Evolutionary conservation across 2,113 vertebrate species (phyloP).

Genomic region (Dolichotis patagonum): DNA sequence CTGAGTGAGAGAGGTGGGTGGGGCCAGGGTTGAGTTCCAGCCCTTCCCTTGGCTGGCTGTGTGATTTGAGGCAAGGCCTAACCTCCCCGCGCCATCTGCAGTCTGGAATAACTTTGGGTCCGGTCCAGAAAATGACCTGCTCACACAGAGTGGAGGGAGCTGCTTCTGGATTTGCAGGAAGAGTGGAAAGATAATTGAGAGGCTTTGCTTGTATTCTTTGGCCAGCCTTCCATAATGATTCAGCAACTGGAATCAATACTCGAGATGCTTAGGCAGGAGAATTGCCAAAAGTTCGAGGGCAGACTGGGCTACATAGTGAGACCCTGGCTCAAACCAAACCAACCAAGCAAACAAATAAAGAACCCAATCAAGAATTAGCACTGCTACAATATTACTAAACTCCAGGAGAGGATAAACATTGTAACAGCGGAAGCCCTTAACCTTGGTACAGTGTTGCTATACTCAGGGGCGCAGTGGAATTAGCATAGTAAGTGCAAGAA

Average conservation of each 20-base stretch:
- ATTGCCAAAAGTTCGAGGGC: not conserved
- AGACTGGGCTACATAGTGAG: not conserved
- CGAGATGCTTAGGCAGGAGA: not conserved
- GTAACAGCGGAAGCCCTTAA: not conserved
- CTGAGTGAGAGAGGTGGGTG: not conserved
- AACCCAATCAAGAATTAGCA: not conserved
- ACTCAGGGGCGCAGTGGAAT: not conserved
- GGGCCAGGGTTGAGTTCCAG: not conserved
- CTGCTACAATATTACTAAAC: not conserved
- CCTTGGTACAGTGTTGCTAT: not conserved
- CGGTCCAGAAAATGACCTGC: not conserved
- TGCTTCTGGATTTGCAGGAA: conserved; percentile 30
- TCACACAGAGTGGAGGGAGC: not conserved
- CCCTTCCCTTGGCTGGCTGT: not conserved
- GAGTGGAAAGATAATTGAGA: not conserved
- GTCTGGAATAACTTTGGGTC: not conserved
- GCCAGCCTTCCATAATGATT: not conserved
- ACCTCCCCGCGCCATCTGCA: not conserved
- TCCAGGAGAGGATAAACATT: not conserved
- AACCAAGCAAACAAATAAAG: not conserved
- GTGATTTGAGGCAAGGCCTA: not conserved
- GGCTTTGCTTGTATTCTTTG: not conserved
- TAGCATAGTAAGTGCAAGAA: not conserved
- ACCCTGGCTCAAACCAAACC: not conserved
- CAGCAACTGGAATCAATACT: not conserved